Evolutionary conservation across 2,113 vertebrate species (phyloP), one percentile per base, ranked within the genome.

Genomic region (Lichenostomus cassidix): DNA sequence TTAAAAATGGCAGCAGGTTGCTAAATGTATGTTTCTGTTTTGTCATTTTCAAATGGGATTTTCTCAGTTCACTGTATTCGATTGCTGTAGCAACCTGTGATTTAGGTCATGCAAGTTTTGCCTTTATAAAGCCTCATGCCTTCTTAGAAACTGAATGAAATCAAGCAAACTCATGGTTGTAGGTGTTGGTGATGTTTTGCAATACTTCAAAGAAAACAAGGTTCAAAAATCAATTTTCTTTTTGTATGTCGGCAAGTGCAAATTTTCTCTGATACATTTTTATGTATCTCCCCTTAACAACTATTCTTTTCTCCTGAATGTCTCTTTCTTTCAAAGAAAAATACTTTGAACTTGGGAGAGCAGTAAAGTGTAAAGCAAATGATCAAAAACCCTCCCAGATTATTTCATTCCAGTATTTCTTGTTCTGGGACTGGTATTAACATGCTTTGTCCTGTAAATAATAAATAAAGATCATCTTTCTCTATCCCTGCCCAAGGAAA

Each of bases 281-380:
- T 55, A 56, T 77, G 11, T 55, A 25, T 60, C 91, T 63, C 11
- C 28, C 50, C 16, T 33, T 89, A 44, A 39, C 27, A 29, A 20
- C 18, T 77, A 2, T 81, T 83, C 47, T 55, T 73, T 69, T n/a
- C 7, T 37, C 16, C 10, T 29, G 14, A 56, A 39, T 33, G 44
- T n/a, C 42, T 70, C 49, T 70, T 88, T 92, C 23, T 90, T 90
- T 90, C 44, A 85, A 93, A 90, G 58, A 64, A 82, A 87, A 92
- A 80, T 22, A 25, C 55, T 74, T 97, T 67, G 92, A 71, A 78
- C 83, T 85, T 60, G 62, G 44, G 82, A 95, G 71, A 69, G 82
- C 50, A 91, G 65, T 85, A 55, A 70, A 92, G 74, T 23, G 5
- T 83, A 92, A 94, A 96, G 77, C 31, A 12, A 78, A 76, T 89